phyloP scores from a whole-genome alignment of 2,113 vertebrate species.

The Vombatus ursinus region DNA sequence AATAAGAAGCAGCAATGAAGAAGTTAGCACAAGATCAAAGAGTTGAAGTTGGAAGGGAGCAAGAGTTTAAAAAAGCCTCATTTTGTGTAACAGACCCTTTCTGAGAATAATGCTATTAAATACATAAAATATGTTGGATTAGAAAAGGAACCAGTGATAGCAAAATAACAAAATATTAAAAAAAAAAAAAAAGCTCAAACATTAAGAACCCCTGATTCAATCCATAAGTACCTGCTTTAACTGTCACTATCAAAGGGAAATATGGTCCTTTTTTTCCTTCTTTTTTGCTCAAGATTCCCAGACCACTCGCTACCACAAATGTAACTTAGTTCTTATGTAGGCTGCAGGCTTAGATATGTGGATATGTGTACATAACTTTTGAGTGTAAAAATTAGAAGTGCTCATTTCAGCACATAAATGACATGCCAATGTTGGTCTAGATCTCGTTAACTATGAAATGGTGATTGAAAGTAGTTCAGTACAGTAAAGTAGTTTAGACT shows the following conservation, averaged over 20 bases:
- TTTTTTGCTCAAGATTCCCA: too few species aligned
- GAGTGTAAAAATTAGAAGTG: too few species aligned
- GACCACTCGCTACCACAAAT: too few species aligned
- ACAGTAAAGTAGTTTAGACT: neutral
- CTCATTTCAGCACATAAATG: too few species aligned
- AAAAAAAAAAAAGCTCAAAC: too few species aligned
- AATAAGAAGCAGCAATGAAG: constrained; percentile 25
- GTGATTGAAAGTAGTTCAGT: constrained; percentile 28
- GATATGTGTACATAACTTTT: too few species aligned
- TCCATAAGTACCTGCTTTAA: neutral
- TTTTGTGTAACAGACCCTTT: neutral
- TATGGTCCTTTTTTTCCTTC: too few species aligned
- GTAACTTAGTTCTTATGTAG: too few species aligned
- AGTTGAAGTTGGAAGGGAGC: neutral
- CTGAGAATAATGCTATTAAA: neutral
- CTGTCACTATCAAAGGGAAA: too few species aligned
- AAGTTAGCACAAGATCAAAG: constrained; percentile 40
- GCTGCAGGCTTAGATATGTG: too few species aligned
- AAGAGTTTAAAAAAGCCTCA: neutral
- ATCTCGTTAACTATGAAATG: constrained; percentile 2
- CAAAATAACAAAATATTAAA: too few species aligned
- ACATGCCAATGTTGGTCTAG: neutral
- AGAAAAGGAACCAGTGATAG: neutral
- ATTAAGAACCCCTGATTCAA: neutral
- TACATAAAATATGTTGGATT: neutral